A percentile compares a stretch with the other conserved stretches of the same genome.
Conservation (phyloP, 1,140 invertebrate genomes). For the Ips typographus region DNA sequence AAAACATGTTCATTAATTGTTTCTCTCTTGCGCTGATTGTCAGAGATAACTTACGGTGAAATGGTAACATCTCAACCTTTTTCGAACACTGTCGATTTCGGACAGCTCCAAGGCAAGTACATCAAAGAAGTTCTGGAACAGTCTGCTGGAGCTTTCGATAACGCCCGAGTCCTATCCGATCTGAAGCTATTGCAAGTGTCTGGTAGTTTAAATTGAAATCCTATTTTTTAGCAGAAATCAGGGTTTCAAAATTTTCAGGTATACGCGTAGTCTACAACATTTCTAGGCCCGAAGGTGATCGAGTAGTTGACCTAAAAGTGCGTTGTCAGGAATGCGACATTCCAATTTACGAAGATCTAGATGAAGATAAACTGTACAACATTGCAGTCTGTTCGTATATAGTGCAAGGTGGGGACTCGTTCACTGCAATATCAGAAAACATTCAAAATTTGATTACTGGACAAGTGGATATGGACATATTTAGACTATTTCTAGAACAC, state of each 20-base stretch:
- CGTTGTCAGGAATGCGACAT: slow-evolving; percentile 67
- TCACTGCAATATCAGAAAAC: slow-evolving; percentile 50
- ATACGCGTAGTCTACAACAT: slow-evolving; percentile 57
- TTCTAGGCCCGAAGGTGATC: slow-evolving; percentile 56
- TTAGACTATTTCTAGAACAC: slow-evolving; percentile 48
- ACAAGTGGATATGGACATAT: slow-evolving; percentile 40
- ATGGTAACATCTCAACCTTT: slow-evolving; percentile 59
- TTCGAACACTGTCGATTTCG: slow-evolving; percentile 58
- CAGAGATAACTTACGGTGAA: slow-evolving; percentile 57
- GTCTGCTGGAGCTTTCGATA: slow-evolving; percentile 42
- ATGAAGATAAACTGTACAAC: slow-evolving; percentile 59
- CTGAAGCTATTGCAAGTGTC: slow-evolving; percentile 53
- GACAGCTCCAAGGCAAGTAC: slow-evolving; percentile 56
- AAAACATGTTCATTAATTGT: neutral
- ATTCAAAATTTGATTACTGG: slow-evolving; percentile 41
- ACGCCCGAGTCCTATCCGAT: slow-evolving; percentile 52
- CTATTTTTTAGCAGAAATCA: neutral
- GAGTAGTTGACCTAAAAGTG: slow-evolving; percentile 59
- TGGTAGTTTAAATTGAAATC: slow-evolving; percentile 46
- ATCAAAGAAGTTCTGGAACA: slow-evolving; percentile 56
- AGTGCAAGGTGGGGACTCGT: slow-evolving; percentile 65
- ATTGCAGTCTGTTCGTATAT: slow-evolving; percentile 65
- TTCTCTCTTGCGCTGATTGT: slow-evolving; percentile 5
- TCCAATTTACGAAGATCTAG: slow-evolving; percentile 61
- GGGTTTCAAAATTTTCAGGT: slow-evolving; percentile 30